Percentiles rank a stretch among this genome's conserved stretches.
These are phyloP conservation scores for Zaprionus kolodkinae DNA, from an alignment of 1,140 invertebrate species.

Conservation along the genomic window DNA sequence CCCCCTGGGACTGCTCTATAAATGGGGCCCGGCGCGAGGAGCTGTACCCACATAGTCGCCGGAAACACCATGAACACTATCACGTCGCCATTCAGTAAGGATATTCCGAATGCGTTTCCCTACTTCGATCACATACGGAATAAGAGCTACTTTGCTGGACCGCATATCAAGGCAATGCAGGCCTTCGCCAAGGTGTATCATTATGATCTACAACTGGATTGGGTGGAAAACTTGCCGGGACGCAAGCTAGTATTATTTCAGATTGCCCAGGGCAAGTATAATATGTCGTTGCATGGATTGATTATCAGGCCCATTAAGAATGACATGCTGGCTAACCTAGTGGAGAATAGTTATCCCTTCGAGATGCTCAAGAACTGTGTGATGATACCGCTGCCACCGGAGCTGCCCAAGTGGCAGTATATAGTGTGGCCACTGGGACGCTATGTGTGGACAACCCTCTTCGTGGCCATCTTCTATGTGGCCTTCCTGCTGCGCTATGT, in stretches of 20 bases:
- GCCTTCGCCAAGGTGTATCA: conserved; percentile 49
- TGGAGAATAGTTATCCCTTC: conserved; percentile 63
- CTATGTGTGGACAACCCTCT: conserved; percentile 59
- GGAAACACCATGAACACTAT: conserved; percentile 45
- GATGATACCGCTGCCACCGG: conserved; percentile 76
- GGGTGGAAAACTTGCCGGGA: conserved; percentile 48
- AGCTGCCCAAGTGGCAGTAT: conserved; percentile 77
- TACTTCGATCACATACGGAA: conserved; percentile 30
- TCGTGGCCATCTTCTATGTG: conserved; percentile 66
- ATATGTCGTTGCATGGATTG: conserved; percentile 61
- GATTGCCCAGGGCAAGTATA: conserved; percentile 47
- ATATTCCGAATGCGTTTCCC: conserved; percentile 63
- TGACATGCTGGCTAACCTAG: not conserved
- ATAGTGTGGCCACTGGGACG: conserved; percentile 73
- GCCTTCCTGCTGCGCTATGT: conserved; percentile 63
- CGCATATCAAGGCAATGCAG: conserved; percentile 56
- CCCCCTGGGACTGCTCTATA: conserved; percentile 13
- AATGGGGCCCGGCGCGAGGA: conserved; percentile 45
- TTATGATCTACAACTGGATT: conserved; percentile 54
- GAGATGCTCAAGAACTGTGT: conserved; percentile 64
- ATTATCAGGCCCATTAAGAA: conserved; percentile 21
- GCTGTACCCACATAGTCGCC: conserved; percentile 35
- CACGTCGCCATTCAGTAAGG: conserved; percentile 59
- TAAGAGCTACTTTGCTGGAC: conserved; percentile 38
- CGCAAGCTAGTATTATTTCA: conserved; percentile 36